These are phyloP conservation scores for Pemphigus obesinymphae DNA, from an alignment of 1,140 invertebrate species.

Conservation along the genomic window DNA sequence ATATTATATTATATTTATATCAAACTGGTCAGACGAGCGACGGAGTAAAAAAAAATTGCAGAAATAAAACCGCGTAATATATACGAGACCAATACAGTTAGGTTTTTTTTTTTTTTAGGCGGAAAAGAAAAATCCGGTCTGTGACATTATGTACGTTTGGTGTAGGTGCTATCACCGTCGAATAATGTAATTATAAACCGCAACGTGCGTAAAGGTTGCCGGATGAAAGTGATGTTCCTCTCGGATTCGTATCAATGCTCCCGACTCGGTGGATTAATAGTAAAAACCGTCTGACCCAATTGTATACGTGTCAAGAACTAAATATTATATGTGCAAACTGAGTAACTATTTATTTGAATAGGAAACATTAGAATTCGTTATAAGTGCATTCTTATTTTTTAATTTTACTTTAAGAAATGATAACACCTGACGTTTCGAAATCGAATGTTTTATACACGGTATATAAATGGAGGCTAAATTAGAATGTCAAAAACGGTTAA, in stretches of 20 bases:
- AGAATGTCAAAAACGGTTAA: no score
- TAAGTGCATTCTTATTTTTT: no score
- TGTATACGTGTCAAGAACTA: not conserved
- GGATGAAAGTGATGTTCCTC: slow-evolving; percentile 24
- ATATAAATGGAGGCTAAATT: no score
- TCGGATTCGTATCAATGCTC: not conserved
- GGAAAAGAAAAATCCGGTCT: slow-evolving; percentile 8
- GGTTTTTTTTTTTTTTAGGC: not conserved
- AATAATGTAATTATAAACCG: not conserved
- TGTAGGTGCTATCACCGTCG: not conserved
- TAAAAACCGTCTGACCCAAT: not conserved
- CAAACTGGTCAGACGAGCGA: not conserved
- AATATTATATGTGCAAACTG: no score
- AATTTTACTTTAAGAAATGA: no score
- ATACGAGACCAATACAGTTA: slow-evolving; percentile 3
- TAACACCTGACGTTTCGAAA: no score
- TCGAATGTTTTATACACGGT: no score
- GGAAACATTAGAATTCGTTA: no score
- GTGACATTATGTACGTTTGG: not conserved
- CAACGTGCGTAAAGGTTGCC: not conserved
- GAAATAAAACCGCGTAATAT: not conserved
- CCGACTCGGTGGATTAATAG: not conserved
- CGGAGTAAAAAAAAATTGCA: not conserved
- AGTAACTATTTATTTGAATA: no score
- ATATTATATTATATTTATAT: not conserved